phyloP scores from a whole-genome alignment of 2,888 invertebrate genomes.

The Amphimallon solstitiale region DNA sequence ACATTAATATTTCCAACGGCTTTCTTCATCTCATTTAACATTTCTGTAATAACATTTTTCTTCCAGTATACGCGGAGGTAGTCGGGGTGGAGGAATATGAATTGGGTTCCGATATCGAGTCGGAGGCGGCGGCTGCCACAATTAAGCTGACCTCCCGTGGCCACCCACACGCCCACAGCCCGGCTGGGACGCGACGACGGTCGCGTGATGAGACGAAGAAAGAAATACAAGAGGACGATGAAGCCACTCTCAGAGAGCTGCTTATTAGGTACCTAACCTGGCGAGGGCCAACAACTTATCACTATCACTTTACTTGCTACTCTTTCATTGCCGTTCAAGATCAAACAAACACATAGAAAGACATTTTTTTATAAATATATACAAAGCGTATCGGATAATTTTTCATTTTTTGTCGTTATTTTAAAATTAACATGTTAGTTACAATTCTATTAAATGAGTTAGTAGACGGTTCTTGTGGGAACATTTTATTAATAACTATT shows the following conservation, averaged over 20 bases:
- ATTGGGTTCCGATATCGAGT: slow-evolving; percentile 58
- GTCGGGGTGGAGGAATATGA: slow-evolving; percentile 65
- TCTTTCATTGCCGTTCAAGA: not conserved
- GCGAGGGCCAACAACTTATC: slow-evolving; percentile 1
- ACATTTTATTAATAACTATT: too few species aligned
- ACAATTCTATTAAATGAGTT: too few species aligned
- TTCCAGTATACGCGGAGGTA: slow-evolving; percentile 60
- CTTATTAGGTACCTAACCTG: slow-evolving; percentile 79
- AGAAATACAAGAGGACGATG: slow-evolving; percentile 81
- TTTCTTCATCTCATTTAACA: too few species aligned
- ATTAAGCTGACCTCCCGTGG: slow-evolving; percentile 65
- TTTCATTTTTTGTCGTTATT: too few species aligned
- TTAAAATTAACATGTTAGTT: too few species aligned
- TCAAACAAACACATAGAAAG: too few species aligned
- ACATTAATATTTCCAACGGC: too few species aligned
- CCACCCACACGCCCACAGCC: slow-evolving; percentile 60
- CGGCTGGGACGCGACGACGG: slow-evolving; percentile 62
- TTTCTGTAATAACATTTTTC: not conserved
- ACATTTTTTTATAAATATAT: too few species aligned
- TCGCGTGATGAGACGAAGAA: slow-evolving; percentile 85
- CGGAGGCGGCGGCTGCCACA: slow-evolving; percentile 60
- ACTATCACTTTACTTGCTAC: slow-evolving; percentile 29
- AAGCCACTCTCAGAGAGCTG: slow-evolving; percentile 94
- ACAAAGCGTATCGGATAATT: too few species aligned
- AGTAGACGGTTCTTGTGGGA: too few species aligned